phyloP scores from a whole-genome alignment of 2,797 vertebrate genomes.

The Sciurus carolinensis region DNA sequence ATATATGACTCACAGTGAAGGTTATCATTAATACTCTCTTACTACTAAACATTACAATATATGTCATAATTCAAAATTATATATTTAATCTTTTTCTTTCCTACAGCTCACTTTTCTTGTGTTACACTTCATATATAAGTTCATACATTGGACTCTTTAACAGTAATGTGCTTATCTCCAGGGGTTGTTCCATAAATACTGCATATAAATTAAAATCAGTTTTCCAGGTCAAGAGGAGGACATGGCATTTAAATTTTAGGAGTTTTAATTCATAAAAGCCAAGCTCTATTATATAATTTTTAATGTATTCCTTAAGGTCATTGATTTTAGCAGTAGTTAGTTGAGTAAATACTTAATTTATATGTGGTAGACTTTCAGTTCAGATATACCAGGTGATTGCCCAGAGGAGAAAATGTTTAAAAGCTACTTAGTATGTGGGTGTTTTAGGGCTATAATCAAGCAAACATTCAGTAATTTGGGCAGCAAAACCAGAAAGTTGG shows the following conservation, averaged over 20 bases:
- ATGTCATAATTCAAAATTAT: conserved; percentile 15
- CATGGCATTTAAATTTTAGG: conserved; percentile 75
- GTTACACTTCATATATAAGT: neutral
- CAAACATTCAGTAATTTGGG: conserved; percentile 80
- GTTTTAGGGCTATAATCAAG: conserved; percentile 80
- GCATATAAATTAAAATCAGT: conserved; percentile 76
- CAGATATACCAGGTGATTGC: conserved; percentile 79
- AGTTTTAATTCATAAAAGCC: conserved; percentile 78
- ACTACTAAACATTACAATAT: neutral
- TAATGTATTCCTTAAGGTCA: conserved; percentile 77
- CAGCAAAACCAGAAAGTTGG: conserved; percentile 81
- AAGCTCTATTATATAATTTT: conserved; percentile 73
- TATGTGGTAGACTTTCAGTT: conserved; percentile 75
- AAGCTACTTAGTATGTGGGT: conserved; percentile 79
- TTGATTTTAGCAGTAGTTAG: conserved; percentile 79
- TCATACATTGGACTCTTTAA: conserved; percentile 21
- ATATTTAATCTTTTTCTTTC: conserved; percentile 54
- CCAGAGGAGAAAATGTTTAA: conserved; percentile 80
- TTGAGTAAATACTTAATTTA: conserved; percentile 83
- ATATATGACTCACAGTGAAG: neutral
- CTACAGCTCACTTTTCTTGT: neutral
- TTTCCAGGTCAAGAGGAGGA: conserved; percentile 79
- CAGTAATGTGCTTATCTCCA: conserved; percentile 60
- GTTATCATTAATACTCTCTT: conserved; percentile 15
- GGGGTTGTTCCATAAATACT: conserved; percentile 59